Evolutionary conservation across 2,797 vertebrate species (phyloP).

Genomic region (Gymnoscopelus microlampas): DNA sequence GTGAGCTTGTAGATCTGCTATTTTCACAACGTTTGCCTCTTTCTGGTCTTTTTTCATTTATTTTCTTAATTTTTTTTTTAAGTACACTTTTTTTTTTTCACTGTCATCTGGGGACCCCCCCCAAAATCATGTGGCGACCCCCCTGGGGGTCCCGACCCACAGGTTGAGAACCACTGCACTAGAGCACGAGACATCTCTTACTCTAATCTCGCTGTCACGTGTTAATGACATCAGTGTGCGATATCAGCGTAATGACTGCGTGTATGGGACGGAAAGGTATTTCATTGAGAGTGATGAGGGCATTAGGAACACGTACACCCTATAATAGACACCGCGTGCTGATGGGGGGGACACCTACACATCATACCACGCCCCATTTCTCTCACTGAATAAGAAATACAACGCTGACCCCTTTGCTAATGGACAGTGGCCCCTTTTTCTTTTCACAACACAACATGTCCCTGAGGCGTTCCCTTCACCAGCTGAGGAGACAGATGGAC

Average conservation of each 20-base stretch:
- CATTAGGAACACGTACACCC: conserved; percentile 29
- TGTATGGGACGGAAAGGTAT: conserved; percentile 38
- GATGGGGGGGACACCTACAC: conserved; percentile 33
- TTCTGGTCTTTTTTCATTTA: too few relatives aligned
- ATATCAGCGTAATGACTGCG: too few relatives aligned
- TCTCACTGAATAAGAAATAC: conserved; percentile 19
- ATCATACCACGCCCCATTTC: conserved; percentile 31
- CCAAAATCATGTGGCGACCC: too few relatives aligned
- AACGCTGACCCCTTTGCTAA: conserved; percentile 12
- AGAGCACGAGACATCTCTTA: too few relatives aligned
- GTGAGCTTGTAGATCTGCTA: too few relatives aligned
- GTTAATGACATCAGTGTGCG: conserved; percentile 42
- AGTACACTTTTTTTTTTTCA: too few relatives aligned
- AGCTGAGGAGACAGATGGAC: conserved; percentile 28
- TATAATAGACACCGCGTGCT: background rate
- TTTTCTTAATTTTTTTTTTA: too few relatives aligned
- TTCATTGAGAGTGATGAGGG: conserved; percentile 53
- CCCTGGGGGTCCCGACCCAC: too few relatives aligned
- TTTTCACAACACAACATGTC: conserved; percentile 32
- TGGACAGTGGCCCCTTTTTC: conserved; percentile 8
- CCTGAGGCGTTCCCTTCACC: conserved; percentile 26
- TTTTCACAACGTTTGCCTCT: too few relatives aligned
- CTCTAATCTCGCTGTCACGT: background rate
- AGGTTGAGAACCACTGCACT: too few relatives aligned
- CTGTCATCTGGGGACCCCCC: too few relatives aligned